Evolutionary conservation across 2,797 vertebrate species (phyloP).

Genomic region (Pangasius macronema): DNA sequence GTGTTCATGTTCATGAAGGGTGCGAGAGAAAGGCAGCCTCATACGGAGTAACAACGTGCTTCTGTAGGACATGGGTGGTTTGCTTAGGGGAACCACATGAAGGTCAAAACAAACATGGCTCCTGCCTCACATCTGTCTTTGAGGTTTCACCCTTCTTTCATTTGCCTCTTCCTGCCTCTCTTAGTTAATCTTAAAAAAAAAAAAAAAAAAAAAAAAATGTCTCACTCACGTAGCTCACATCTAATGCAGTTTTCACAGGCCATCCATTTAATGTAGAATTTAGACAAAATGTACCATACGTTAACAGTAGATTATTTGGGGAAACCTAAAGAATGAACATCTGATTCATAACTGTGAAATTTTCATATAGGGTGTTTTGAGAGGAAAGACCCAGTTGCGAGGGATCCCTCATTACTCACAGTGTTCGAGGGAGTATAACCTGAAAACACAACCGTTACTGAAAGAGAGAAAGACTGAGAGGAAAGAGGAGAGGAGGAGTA

Average conservation of each 20-base stretch:
- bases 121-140: slow-evolving; percentile 76
- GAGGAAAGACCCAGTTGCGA: slow-evolving; percentile 54
- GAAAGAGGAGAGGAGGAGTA: slow-evolving; percentile 44
- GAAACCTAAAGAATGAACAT: slow-evolving; percentile 13
- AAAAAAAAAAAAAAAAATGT: slow-evolving; percentile 17
- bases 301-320: neutral
- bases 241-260: neutral
- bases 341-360: slow-evolving; percentile 52
- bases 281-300: neutral
- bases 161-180: slow-evolving; percentile 59
- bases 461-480: slow-evolving; percentile 65
- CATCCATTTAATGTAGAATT: neutral
- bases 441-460: slow-evolving; percentile 67
- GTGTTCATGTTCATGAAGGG: neutral
- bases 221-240: slow-evolving; percentile 11
- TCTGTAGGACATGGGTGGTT: slow-evolving; percentile 55
- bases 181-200: slow-evolving; percentile 61
- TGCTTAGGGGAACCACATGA: slow-evolving; percentile 75
- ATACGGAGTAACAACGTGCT: slow-evolving; percentile 12
- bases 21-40: slow-evolving; percentile 2
- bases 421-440: slow-evolving; percentile 52
- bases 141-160: slow-evolving; percentile 71
- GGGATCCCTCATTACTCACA: slow-evolving; percentile 61
- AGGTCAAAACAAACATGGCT: slow-evolving; percentile 76
- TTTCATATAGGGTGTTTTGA: slow-evolving; percentile 61